These are phyloP conservation scores for Gyrodactylus salaris DNA, from an alignment of 1,140 invertebrate species.

Conservation along the genomic window DNA sequence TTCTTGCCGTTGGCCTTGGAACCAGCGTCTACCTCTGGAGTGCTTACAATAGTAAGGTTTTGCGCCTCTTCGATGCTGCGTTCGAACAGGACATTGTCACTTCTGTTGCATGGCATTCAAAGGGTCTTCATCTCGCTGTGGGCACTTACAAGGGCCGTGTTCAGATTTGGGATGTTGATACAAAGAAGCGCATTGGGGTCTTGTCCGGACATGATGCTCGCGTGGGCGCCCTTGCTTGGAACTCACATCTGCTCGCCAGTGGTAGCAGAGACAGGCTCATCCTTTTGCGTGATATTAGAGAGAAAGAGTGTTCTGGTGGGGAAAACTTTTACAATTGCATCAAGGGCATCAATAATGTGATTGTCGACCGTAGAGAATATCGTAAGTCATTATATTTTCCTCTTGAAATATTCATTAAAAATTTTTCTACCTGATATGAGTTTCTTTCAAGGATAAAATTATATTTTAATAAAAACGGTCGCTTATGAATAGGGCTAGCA, in stretches of 20 bases:
- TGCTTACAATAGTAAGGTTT: neutral
- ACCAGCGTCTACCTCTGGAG: slow-evolving; percentile 8
- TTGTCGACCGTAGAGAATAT: neutral
- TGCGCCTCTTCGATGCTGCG: slow-evolving; percentile 59
- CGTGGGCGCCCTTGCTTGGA: slow-evolving; percentile 67
- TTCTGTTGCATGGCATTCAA: slow-evolving; percentile 53
- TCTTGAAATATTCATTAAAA: too few species aligned
- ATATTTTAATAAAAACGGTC: too few species aligned
- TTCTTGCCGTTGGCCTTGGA: slow-evolving; percentile 8
- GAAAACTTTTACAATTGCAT: slow-evolving; percentile 12
- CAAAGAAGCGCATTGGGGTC: slow-evolving; percentile 61
- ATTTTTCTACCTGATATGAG: too few species aligned
- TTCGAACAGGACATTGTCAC: slow-evolving; percentile 71
- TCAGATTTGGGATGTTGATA: slow-evolving; percentile 65
- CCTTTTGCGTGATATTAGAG: slow-evolving; percentile 62
- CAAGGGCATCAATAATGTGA: neutral
- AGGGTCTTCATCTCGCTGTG: slow-evolving; percentile 71
- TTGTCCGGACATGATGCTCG: slow-evolving; percentile 57
- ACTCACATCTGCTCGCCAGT: slow-evolving; percentile 73
- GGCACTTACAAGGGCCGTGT: slow-evolving; percentile 83
- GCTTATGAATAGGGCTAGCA: too few species aligned
- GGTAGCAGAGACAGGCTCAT: slow-evolving; percentile 74
- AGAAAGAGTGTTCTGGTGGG: slow-evolving; percentile 24
- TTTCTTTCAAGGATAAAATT: too few species aligned
- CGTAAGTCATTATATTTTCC: neutral